Percentiles rank a stretch among this genome's conserved stretches.
Conservation (phyloP, 2,113 vertebrate species). For the Hemibagrus wyckioides region DNA sequence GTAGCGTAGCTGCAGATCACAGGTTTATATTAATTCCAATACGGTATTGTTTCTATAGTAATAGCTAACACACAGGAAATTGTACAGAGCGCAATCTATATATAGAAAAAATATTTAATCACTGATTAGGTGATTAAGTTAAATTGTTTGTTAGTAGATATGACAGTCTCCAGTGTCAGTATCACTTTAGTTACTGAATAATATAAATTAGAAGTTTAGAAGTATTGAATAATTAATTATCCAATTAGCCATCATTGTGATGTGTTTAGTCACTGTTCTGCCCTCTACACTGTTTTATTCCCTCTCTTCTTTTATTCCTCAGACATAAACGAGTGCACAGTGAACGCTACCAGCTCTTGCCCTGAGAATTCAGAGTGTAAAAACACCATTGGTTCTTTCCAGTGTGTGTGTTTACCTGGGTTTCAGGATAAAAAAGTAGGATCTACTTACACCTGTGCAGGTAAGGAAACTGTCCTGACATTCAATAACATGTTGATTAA, state of each 20-base stretch:
- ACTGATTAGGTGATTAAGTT: too few species aligned
- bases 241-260: background rate
- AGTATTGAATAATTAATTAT: background rate
- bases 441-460: slow-evolving; percentile 14
- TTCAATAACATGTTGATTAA: background rate
- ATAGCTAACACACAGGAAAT: background rate
- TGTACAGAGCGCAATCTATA: too few species aligned
- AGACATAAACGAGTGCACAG: slow-evolving; percentile 54
- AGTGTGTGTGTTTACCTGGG: slow-evolving; percentile 38
- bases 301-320: background rate
- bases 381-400: slow-evolving; percentile 42
- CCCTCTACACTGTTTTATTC: background rate
- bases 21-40: background rate
- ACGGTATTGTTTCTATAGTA: background rate
- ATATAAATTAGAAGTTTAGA: background rate
- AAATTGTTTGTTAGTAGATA: too few species aligned
- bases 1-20: background rate
- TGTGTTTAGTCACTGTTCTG: background rate
- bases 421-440: background rate
- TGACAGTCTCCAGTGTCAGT: background rate
- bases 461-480: background rate
- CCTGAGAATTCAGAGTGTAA: background rate
- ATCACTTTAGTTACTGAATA: background rate
- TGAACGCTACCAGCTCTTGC: rapidly evolving
- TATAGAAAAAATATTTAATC: too few species aligned